A percentile compares a stretch with the other conserved stretches of the same genome.
Evolutionary conservation across 2,113 vertebrate genomes (phyloP).

Genomic region (Hyperoodon ampullatus): DNA sequence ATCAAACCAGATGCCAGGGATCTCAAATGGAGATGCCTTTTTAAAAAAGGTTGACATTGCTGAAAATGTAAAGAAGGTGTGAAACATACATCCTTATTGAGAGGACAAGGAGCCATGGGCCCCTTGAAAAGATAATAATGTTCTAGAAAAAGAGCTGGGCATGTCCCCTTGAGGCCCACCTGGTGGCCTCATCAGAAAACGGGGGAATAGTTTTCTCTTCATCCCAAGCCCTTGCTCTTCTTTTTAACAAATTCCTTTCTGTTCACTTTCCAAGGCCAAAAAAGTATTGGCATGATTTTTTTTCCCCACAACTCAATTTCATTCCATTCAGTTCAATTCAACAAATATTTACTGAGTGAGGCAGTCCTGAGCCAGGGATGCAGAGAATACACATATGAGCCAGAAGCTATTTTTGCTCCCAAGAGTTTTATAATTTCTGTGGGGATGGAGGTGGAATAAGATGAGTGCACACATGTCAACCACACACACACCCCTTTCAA

Average conservation of each 20-base stretch:
- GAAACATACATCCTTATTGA: background rate
- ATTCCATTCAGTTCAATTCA: background rate
- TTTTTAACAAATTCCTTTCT: background rate
- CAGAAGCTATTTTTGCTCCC: background rate
- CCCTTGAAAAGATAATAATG: background rate
- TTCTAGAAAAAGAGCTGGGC: background rate
- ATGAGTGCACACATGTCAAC: too few species aligned
- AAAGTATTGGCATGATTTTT: background rate
- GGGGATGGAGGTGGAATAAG: background rate
- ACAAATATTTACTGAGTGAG: conserved; percentile 49
- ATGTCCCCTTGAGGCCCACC: rapidly evolving
- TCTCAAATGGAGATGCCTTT: background rate
- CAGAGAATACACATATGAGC: background rate
- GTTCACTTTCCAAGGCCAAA: conserved; percentile 36
- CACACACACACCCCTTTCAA: background rate
- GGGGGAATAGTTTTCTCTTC: background rate
- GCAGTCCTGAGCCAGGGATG: background rate
- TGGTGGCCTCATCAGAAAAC: background rate
- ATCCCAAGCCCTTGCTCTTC: background rate
- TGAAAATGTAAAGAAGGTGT: background rate
- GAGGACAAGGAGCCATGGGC: background rate
- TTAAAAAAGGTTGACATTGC: background rate
- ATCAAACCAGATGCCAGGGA: background rate
- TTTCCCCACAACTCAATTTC: background rate
- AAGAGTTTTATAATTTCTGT: background rate